A percentile compares a stretch with the other conserved stretches of the same genome.
These are phyloP conservation scores for Nasalis larvatus DNA, from an alignment of 2,113 vertebrate genomes.

Conservation along the genomic window DNA sequence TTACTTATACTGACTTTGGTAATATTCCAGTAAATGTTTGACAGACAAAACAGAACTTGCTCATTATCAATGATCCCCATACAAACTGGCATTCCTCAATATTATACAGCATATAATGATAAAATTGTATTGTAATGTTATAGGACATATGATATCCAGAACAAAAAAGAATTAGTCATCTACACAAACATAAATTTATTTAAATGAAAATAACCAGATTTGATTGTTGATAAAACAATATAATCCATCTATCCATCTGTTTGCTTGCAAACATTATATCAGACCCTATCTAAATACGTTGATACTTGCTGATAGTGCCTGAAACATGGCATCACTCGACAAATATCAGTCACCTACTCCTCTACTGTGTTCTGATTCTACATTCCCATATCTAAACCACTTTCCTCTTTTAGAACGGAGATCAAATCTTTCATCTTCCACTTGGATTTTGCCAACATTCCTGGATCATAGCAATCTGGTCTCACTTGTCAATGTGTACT, in stretches of 20 bases:
- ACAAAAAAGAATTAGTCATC: background rate
- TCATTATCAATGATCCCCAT: background rate
- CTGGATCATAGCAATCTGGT: background rate
- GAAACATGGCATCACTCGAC: background rate
- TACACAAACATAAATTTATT: background rate
- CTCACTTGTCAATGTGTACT: background rate
- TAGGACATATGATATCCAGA: background rate
- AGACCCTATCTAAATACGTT: background rate
- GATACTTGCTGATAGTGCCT: background rate
- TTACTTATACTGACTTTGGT: background rate
- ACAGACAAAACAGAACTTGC: background rate
- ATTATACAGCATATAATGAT: background rate
- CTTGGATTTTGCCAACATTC: background rate
- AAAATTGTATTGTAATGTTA: background rate
- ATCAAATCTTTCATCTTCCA: background rate
- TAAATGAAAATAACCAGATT: background rate
- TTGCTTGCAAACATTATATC: background rate
- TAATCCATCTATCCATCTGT: background rate
- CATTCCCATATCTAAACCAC: background rate
- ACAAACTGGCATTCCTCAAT: background rate
- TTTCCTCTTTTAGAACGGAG: background rate
- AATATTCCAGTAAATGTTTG: conserved; percentile 27
- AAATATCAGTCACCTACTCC: background rate
- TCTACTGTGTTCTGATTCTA: background rate
- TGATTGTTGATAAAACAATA: background rate